These are phyloP conservation scores for Luffia ferchaultella DNA, from an alignment of 2,888 invertebrate genomes.

Conservation along the genomic window DNA sequence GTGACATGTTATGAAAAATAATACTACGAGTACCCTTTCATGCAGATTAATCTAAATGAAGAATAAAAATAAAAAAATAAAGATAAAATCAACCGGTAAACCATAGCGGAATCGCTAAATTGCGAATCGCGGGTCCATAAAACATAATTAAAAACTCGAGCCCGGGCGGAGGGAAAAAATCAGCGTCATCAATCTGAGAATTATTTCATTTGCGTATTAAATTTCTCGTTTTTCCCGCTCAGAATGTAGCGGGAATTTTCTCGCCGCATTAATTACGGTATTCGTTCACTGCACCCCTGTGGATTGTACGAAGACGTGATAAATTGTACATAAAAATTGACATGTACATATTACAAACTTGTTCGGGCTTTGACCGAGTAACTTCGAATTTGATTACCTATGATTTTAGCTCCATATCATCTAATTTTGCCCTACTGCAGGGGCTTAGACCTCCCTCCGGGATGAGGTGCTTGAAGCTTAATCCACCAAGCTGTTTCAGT, in stretches of 20 bases:
- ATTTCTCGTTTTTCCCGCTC: conserved; percentile 59
- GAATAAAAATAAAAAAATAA: no score
- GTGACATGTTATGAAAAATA: no score
- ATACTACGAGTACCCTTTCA: no score
- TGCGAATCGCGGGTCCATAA: conserved; percentile 57
- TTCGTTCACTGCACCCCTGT: conserved; percentile 39
- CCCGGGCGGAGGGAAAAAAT: conserved; percentile 26
- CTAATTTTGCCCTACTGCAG: no score
- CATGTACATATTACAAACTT: background rate
- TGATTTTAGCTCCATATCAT: no score
- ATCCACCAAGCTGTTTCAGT: no score
- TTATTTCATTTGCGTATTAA: conserved; percentile 66
- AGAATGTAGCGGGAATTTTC: conserved; percentile 42
- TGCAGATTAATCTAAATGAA: no score
- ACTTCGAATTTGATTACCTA: no score
- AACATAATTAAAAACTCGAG: conserved; percentile 61
- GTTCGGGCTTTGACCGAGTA: no score
- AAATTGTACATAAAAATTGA: background rate
- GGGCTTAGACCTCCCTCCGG: no score
- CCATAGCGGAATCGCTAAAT: conserved; percentile 38
- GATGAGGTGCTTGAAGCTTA: no score
- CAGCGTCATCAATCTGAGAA: conserved; percentile 61
- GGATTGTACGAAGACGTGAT: conserved; percentile 22
- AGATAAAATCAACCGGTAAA: background rate
- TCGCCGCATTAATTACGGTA: conserved; percentile 51